Percentiles rank a stretch among this genome's conserved stretches.
Conservation (phyloP, 2,888 invertebrate genomes). For the Limnephilus auricula region DNA sequence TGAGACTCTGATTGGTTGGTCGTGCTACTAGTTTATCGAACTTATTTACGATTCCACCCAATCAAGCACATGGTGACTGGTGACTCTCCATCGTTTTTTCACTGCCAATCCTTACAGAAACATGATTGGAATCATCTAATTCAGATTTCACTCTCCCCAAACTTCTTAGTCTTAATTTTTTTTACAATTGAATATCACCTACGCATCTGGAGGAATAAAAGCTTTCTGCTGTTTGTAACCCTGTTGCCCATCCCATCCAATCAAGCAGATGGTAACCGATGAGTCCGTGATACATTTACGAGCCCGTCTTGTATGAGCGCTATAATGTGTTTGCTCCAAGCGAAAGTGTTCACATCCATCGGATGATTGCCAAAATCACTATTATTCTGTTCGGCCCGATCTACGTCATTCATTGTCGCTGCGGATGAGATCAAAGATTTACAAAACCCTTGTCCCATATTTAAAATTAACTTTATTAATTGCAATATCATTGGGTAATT, state of each 20-base stretch:
- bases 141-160: too few species aligned
- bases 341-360: not conserved
- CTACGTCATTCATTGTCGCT: slow-evolving; percentile 11
- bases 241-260: not conserved
- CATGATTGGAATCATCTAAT: too few species aligned
- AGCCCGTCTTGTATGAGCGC: slow-evolving; percentile 8
- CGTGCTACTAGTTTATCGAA: too few species aligned
- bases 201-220: not conserved
- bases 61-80: too few species aligned
- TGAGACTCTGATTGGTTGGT: too few species aligned
- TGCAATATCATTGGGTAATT: not conserved
- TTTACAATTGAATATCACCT: not conserved
- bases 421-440: not conserved
- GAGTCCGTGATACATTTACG: slow-evolving; percentile 35
- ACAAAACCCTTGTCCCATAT: not conserved
- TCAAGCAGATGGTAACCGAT: slow-evolving; percentile 30
- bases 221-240: not conserved
- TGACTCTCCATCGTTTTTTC: too few species aligned
- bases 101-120: too few species aligned
- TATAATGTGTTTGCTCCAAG: not conserved
- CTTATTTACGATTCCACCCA: too few species aligned
- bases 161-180: too few species aligned
- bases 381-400: not conserved
- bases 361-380: not conserved
- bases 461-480: not conserved